A percentile compares a stretch with the other conserved stretches of the same genome.
phyloP scores from a whole-genome alignment of 37 sponge, comb jelly and placozoan species.

The Aphrocallistes beatrix region DNA sequence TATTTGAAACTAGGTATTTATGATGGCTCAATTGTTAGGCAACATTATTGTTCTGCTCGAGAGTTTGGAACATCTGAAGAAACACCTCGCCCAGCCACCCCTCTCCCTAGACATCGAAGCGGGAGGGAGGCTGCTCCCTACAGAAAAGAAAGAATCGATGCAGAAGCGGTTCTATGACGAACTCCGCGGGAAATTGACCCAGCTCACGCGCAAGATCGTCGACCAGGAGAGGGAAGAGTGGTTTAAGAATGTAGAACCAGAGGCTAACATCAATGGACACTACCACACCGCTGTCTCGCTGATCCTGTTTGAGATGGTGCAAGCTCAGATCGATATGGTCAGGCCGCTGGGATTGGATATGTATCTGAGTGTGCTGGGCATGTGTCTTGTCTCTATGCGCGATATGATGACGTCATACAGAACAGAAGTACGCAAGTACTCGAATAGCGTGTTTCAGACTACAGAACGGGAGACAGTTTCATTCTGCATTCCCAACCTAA shows the following conservation, averaged over 20 bases:
- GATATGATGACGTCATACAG: not conserved
- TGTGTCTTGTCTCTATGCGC: not conserved
- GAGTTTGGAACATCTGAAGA: not conserved
- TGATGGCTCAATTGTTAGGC: no score
- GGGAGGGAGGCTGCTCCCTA: not conserved
- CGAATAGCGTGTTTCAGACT: not conserved
- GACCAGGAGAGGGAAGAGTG: slow-evolving; percentile 1
- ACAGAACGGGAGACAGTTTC: not conserved
- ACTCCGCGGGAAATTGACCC: not conserved
- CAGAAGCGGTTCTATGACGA: slow-evolving; percentile 3
- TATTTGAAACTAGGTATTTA: no score
- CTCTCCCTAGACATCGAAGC: not conserved
- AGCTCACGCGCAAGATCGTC: not conserved
- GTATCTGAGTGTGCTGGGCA: not conserved
- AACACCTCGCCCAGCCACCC: not conserved
- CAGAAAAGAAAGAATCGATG: not conserved
- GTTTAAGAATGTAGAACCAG: not conserved
- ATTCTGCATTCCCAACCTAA: slow-evolving; percentile 4
- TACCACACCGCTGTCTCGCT: not conserved
- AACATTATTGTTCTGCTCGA: not conserved
- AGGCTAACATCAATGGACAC: not conserved
- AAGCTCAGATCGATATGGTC: not conserved
- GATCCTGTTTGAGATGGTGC: not conserved
- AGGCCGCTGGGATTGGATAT: not conserved
- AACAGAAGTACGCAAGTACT: not conserved